Evolutionary conservation across 2,797 vertebrate species (phyloP).

Genomic region (Erethizon dorsatum): DNA sequence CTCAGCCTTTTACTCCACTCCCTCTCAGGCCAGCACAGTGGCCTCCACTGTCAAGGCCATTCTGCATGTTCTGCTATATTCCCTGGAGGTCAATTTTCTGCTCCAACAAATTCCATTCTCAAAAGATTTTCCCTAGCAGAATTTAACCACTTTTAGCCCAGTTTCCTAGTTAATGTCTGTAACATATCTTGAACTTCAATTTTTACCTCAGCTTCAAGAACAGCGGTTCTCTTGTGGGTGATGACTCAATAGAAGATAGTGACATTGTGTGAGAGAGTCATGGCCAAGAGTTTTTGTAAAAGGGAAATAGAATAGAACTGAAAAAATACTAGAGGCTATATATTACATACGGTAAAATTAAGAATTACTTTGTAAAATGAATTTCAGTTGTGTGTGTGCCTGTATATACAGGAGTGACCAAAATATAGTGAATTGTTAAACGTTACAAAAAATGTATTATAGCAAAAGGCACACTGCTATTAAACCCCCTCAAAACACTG

Average conservation of each 20-base stretch:
- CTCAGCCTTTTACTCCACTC: neutral
- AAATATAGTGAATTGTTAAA: neutral
- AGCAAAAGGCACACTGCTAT: neutral
- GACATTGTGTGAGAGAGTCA: neutral
- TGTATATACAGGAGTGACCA: neutral
- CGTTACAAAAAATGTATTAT: neutral
- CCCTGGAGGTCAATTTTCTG: conserved; percentile 45
- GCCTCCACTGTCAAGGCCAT: neutral
- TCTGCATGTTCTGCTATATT: neutral
- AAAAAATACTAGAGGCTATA: neutral
- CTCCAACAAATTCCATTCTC: conserved; percentile 50
- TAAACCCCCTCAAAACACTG: neutral
- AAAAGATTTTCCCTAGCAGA: neutral
- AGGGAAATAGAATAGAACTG: neutral
- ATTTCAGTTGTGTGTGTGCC: neutral
- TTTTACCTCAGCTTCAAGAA: neutral
- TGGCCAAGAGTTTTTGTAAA: neutral
- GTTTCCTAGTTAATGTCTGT: neutral
- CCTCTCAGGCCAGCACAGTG: neutral
- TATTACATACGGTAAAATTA: neutral
- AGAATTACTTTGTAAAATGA: neutral
- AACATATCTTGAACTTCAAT: neutral
- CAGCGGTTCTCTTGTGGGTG: neutral
- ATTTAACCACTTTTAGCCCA: conserved; percentile 14
- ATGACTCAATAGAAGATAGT: neutral